Evolutionary conservation across 2,888 invertebrate species (phyloP), one percentile per base, ranked within the genome.

Genomic region (Xestoiulus laeticollis): DNA sequence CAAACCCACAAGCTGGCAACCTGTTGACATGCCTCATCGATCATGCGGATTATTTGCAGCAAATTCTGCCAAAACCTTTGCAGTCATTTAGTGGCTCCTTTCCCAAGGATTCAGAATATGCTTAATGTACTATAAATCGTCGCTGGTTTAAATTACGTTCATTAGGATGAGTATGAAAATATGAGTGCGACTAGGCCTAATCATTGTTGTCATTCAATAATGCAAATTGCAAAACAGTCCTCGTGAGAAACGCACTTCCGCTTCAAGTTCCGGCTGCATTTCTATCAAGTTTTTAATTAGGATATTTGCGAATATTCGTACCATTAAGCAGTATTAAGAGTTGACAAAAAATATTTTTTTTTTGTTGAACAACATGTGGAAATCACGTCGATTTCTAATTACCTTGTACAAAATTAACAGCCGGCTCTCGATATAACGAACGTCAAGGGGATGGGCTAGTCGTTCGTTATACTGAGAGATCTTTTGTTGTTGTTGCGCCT

Each of bases 131-230:
- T 68, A 26, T 26, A 26, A 10, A 26, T 22, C 8, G 10, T 68
- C 68, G 26, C 12, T 26, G 68, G 68, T 22, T 68, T 26, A 12
- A 68, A 68, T 68, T 68, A 68, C 68, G 68, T 68, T 68, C 22
- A 68, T 68, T 68, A 68, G 68, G 68, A 68, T 12, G 8, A 26
- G 68, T 26, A 68, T 22, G 59, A 16, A 4, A 59, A 59, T n/a
- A n/a, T n/a, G 59, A 59, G 22, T 8, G 26, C 10, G 26, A n/a
- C n/a, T n/a, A 68, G 26, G 68, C 68, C 26, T 68, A 68, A 68
- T 68, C 68, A 68, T 68, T 68, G 68, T 68, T 68, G 68, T 26
- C 68, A 68, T 68, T 68, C 68, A 68, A 68, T 68, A 68, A 68
- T 68, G 68, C 26, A 22, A 68, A 68, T 68, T 68, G 68, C 68